Percentiles rank a stretch among this genome's conserved stretches.
phyloP scores from a whole-genome alignment of 2,113 vertebrate species.

The Spheniscus mendiculus region DNA sequence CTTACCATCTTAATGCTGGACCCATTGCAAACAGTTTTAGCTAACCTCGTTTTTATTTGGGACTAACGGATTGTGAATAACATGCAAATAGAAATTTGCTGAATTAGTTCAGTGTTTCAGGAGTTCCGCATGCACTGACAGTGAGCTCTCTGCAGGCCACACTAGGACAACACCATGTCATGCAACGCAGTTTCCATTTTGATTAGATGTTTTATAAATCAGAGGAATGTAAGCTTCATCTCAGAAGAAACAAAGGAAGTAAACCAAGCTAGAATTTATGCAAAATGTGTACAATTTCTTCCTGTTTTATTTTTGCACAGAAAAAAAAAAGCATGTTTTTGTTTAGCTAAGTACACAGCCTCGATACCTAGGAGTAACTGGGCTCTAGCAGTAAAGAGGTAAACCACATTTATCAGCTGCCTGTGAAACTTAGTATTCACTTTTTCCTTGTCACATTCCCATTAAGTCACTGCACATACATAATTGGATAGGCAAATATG shows the following conservation, averaged over 20 bases:
- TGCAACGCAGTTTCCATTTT: background rate
- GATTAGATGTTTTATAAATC: background rate
- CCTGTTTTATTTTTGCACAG: background rate
- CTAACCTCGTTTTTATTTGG: background rate
- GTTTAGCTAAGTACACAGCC: background rate
- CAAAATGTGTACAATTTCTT: background rate
- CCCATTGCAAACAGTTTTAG: background rate
- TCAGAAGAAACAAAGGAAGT: background rate
- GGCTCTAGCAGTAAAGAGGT: background rate
- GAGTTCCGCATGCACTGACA: background rate
- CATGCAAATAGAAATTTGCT: background rate
- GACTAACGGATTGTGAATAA: background rate
- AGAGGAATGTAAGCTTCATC: background rate
- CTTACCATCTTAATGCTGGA: background rate
- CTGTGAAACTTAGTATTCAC: background rate
- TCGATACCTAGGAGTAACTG: background rate
- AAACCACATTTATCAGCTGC: background rate
- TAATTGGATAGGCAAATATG: background rate
- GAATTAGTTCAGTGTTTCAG: background rate
- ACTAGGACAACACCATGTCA: background rate
- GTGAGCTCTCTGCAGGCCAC: background rate
- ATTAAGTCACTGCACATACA: background rate
- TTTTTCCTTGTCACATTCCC: background rate
- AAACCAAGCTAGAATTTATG: background rate
- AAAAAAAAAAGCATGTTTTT: background rate